Evolutionary conservation across 1,140 invertebrate species (phyloP).

Genomic region (Plodia interpunctella): DNA sequence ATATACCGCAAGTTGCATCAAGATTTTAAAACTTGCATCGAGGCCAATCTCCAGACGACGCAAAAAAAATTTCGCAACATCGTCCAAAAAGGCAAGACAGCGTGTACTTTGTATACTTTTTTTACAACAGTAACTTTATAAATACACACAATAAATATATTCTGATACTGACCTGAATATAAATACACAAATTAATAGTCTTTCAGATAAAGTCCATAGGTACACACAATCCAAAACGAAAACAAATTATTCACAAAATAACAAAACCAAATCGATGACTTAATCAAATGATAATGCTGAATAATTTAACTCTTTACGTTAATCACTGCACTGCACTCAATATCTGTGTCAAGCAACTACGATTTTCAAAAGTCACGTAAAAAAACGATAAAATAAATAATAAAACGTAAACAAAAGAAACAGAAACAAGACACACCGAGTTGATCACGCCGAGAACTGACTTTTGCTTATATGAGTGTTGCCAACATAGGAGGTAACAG

Average conservation of each 20-base stretch:
- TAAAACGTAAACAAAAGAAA: conserved; percentile 16
- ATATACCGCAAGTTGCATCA: conserved; percentile 1
- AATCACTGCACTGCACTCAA: background rate
- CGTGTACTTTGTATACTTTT: background rate
- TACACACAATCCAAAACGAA: background rate
- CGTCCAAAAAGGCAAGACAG: conserved; percentile 21
- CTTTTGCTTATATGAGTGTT: background rate
- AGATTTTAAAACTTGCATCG: conserved; percentile 16
- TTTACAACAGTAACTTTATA: no score
- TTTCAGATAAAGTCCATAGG: background rate
- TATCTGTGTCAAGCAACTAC: background rate
- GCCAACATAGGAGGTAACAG: background rate
- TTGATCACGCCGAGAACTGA: conserved; percentile 10
- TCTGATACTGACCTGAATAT: background rate
- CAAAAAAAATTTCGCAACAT: conserved; percentile 26
- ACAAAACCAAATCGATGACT: conserved; percentile 8
- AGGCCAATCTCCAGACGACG: conserved; percentile 21
- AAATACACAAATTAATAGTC: background rate
- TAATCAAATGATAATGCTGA: background rate
- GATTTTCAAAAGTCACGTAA: background rate
- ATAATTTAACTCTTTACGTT: background rate
- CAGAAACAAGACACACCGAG: conserved; percentile 6
- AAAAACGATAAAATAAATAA: background rate
- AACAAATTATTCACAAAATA: background rate
- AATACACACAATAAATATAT: no score